phyloP scores from a whole-genome alignment of 2,888 invertebrate genomes.

The Brachylomia viminalis region DNA sequence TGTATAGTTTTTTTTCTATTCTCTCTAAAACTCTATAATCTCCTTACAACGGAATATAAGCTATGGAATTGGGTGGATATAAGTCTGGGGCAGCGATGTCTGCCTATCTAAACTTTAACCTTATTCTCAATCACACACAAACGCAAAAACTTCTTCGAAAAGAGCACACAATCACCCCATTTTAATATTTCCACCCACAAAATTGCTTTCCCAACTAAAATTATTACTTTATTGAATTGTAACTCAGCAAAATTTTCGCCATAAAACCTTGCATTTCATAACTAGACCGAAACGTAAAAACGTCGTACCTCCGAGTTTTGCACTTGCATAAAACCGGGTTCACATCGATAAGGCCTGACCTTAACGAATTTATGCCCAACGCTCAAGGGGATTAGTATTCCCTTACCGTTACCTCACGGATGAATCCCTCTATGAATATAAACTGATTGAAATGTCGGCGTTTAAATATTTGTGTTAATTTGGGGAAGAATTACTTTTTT shows the following conservation, averaged over 20 bases:
- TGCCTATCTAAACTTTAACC: background rate
- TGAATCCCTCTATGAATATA: slow-evolving; percentile 65
- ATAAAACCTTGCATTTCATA: slow-evolving; percentile 34
- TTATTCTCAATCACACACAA: background rate
- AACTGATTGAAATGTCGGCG: slow-evolving; percentile 63
- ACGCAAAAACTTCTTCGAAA: background rate
- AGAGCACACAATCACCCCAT: background rate
- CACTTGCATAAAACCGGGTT: slow-evolving; percentile 27
- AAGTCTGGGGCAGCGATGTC: background rate
- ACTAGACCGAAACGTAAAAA: slow-evolving; percentile 34
- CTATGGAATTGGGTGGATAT: background rate
- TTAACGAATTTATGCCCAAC: slow-evolving; percentile 50
- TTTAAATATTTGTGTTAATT: slow-evolving; percentile 59
- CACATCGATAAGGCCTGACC: slow-evolving; percentile 40
- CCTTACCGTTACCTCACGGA: slow-evolving; percentile 51
- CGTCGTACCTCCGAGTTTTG: slow-evolving; percentile 24
- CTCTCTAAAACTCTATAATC: background rate
- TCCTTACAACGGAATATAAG: too few species aligned
- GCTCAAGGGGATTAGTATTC: slow-evolving; percentile 64
- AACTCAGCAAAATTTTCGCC: slow-evolving; percentile 12
- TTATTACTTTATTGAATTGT: slow-evolving; percentile 4
- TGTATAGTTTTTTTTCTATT: background rate
- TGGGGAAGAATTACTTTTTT: slow-evolving; percentile 13
- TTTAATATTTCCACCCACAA: background rate
- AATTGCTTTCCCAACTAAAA: slow-evolving; percentile 24